Evolutionary conservation across 2,797 vertebrate genomes (phyloP).

Genomic region (Urosaurus nigricauda): DNA sequence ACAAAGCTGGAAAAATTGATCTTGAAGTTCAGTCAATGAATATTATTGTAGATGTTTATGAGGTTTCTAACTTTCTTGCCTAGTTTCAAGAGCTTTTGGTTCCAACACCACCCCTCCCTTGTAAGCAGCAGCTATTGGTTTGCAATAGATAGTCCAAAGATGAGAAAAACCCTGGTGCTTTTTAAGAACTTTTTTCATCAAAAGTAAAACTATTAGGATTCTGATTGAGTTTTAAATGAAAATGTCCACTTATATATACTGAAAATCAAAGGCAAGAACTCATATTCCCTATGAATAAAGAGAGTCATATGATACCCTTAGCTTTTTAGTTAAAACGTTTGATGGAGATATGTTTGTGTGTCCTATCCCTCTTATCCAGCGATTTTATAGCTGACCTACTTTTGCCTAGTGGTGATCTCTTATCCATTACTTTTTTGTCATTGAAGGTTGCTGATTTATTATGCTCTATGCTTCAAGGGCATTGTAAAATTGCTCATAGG

Average conservation of each 20-base stretch:
- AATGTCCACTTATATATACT: constrained; percentile 33
- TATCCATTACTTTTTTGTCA: constrained; percentile 70
- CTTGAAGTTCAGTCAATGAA: background rate
- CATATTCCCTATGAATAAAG: constrained; percentile 50
- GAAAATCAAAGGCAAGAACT: constrained; percentile 40
- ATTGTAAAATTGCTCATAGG: constrained; percentile 63
- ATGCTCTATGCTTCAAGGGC: constrained; percentile 73
- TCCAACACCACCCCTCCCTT: constrained; percentile 34
- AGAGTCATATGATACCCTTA: constrained; percentile 39
- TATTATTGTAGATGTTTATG: background rate
- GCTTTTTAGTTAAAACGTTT: constrained; percentile 61
- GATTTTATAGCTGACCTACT: constrained; percentile 70
- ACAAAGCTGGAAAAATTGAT: background rate
- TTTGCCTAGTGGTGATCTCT: constrained; percentile 61
- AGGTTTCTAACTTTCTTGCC: constrained; percentile 29
- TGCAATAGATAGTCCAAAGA: constrained; percentile 48
- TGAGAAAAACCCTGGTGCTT: constrained; percentile 27
- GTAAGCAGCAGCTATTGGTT: constrained; percentile 52
- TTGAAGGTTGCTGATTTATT: constrained; percentile 71
- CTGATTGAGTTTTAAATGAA: constrained; percentile 55
- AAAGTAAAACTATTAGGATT: constrained; percentile 40
- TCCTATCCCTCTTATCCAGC: constrained; percentile 54
- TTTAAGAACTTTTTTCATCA: background rate
- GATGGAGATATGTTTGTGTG: constrained; percentile 28
- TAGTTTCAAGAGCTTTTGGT: constrained; percentile 56